Conservation (phyloP, 2,113 vertebrate genomes). For the Dasypus novemcinctus region DNA sequence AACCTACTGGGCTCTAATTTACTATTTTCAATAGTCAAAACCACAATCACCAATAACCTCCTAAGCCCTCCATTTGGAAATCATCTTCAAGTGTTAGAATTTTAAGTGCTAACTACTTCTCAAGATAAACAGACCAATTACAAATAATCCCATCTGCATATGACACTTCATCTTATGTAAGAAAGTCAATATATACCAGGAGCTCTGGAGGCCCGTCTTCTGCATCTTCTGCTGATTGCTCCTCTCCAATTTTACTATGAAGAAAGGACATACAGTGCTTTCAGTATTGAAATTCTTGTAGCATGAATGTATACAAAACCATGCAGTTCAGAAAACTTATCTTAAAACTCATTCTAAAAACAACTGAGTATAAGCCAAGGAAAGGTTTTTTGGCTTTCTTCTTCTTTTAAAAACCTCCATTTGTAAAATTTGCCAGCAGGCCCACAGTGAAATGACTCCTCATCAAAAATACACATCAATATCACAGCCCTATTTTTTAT, state of each 20-base stretch:
- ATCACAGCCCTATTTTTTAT: background rate
- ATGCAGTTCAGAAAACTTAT: background rate
- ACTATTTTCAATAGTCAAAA: slow-evolving; percentile 23
- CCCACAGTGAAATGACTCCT: background rate
- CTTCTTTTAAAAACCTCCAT: background rate
- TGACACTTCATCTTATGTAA: background rate
- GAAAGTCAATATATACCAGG: slow-evolving; percentile 84
- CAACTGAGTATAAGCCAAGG: background rate
- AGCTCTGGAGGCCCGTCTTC: slow-evolving; percentile 95
- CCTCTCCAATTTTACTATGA: slow-evolving; percentile 96
- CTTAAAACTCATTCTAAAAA: background rate
- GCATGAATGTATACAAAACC: background rate
- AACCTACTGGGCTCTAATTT: background rate
- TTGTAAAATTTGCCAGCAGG: background rate
- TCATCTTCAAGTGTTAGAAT: background rate
- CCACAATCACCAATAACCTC: slow-evolving; percentile 11
- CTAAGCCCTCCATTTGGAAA: slow-evolving; percentile 21
- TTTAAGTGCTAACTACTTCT: slow-evolving; percentile 24
- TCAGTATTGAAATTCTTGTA: background rate
- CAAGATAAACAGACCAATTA: background rate
- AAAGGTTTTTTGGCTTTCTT: background rate
- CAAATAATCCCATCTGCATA: background rate
- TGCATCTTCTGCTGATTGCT: slow-evolving; percentile 95
- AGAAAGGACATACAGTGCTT: slow-evolving; percentile 44
- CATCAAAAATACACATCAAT: background rate